Percentiles rank a stretch among this genome's conserved stretches.
Conservation (phyloP, 2,797 vertebrate species). For the Melanotaenia trifasciata region DNA sequence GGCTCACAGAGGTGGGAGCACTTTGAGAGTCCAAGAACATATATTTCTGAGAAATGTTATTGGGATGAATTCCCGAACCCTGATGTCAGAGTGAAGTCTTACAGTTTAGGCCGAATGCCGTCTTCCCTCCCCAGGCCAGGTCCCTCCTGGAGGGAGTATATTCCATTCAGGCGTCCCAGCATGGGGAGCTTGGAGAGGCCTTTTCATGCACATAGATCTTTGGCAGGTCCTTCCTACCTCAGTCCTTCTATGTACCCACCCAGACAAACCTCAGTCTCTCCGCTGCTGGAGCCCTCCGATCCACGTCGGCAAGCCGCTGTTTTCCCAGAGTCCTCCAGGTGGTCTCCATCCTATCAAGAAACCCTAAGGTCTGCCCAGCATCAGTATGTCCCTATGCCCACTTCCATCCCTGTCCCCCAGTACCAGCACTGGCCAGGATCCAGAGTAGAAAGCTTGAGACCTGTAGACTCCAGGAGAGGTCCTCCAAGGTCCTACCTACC, state of each 20-base stretch:
- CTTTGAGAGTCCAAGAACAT: conserved; percentile 78
- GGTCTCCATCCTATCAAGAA: conserved; percentile 78
- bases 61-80: conserved; percentile 80
- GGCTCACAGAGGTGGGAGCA: conserved; percentile 84
- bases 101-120: conserved; percentile 76
- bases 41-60: conserved; percentile 81
- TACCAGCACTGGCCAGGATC: conserved; percentile 68
- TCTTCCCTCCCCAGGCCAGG: conserved; percentile 70
- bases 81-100: conserved; percentile 77
- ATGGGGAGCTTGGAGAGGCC: conserved; percentile 75
- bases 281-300: conserved; percentile 71
- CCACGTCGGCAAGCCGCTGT: conserved; percentile 77
- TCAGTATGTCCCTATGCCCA: conserved; percentile 74
- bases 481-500: conserved; percentile 79
- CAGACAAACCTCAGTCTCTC: conserved; percentile 64
- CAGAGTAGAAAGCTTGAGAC: conserved; percentile 66
- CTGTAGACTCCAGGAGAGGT: conserved; percentile 72
- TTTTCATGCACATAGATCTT: conserved; percentile 64
- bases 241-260: conserved; percentile 68
- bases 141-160: conserved; percentile 80
- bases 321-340: conserved; percentile 78
- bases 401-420: conserved; percentile 62
- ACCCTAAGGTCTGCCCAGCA: conserved; percentile 74
- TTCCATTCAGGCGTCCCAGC: conserved; percentile 69
- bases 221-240: conserved; percentile 75